These are phyloP conservation scores for Brachypterus glaber DNA, from an alignment of 2,888 invertebrate genomes.

Conservation along the genomic window DNA sequence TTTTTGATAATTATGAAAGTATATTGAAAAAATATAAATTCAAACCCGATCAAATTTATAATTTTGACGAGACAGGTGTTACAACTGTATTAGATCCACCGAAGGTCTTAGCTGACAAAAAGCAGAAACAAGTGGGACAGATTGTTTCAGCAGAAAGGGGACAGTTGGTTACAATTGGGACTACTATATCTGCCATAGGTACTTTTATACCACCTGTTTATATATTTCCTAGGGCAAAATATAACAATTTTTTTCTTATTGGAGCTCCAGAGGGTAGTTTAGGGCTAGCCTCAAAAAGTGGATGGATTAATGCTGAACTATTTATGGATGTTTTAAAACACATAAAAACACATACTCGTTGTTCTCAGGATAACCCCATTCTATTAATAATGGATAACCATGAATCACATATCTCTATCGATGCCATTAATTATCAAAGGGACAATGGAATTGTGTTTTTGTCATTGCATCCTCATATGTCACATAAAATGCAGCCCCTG, in stretches of 20 bases:
- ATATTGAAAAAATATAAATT: constrained; percentile 2
- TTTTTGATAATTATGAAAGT: constrained; percentile 21
- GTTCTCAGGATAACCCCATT: no score
- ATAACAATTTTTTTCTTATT: no score
- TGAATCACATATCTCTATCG: constrained; percentile 15
- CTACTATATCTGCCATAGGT: constrained; percentile 22
- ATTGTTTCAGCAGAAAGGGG: constrained; percentile 12
- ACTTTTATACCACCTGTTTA: constrained; percentile 22
- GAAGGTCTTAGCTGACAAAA: constrained; percentile 26
- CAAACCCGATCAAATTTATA: no score
- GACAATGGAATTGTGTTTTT: constrained; percentile 22
- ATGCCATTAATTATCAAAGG: constrained; percentile 8
- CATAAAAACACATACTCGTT: no score
- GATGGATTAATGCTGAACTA: constrained; percentile 22
- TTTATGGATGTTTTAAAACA: constrained; percentile 9
- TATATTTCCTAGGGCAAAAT: constrained; percentile 25
- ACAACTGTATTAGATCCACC: constrained; percentile 24
- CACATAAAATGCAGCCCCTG: constrained; percentile 22
- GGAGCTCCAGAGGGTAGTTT: constrained; percentile 19
- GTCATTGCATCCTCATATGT: constrained; percentile 21
- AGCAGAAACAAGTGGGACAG: constrained; percentile 25
- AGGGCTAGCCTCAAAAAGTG: constrained; percentile 19
- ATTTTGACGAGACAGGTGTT: constrained; percentile 27
- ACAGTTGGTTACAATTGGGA: constrained; percentile 20
- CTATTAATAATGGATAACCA: constrained; percentile 29